Percentiles rank a stretch among this genome's conserved stretches.
Conservation (phyloP, 2,113 vertebrate species). For the Rana temporaria region DNA sequence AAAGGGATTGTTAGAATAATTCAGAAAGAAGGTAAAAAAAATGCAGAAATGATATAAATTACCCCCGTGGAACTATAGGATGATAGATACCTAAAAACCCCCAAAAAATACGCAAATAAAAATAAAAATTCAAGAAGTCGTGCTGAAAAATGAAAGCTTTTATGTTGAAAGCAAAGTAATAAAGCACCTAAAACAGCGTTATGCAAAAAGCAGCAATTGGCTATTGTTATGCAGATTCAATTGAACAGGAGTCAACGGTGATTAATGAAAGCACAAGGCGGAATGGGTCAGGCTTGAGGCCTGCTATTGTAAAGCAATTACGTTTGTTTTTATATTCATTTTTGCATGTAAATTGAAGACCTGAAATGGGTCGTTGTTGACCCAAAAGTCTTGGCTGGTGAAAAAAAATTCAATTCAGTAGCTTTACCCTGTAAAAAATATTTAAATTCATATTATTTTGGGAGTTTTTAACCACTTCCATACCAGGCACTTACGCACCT, state of each 20-base stretch:
- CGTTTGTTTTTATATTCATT: slow-evolving; percentile 15
- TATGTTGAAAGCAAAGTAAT: not conserved
- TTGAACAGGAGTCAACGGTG: slow-evolving; percentile 39
- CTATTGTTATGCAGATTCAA: slow-evolving; percentile 45
- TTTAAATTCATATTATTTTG: not conserved
- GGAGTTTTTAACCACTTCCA: too few species aligned
- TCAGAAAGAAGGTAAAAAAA: not conserved
- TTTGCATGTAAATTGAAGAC: slow-evolving; percentile 18
- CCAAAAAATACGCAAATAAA: not conserved
- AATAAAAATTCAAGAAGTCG: not conserved
- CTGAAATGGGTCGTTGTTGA: slow-evolving; percentile 14
- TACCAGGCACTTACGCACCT: too few species aligned
- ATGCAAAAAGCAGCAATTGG: slow-evolving; percentile 13
- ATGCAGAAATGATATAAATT: slow-evolving; percentile 25
- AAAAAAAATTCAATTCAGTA: not conserved
- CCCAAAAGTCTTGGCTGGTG: not conserved
- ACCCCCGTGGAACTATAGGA: not conserved
- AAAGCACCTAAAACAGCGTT: not conserved
- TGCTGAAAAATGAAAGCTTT: not conserved
- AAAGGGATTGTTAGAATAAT: slow-evolving; percentile 13
- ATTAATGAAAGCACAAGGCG: slow-evolving; percentile 38
- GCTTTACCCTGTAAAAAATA: not conserved
- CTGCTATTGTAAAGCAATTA: slow-evolving; percentile 50
- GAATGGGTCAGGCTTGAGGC: slow-evolving; percentile 36
- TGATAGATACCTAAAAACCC: not conserved